phyloP scores from a whole-genome alignment of 2,888 invertebrate genomes.

The Agrochola circellaris region DNA sequence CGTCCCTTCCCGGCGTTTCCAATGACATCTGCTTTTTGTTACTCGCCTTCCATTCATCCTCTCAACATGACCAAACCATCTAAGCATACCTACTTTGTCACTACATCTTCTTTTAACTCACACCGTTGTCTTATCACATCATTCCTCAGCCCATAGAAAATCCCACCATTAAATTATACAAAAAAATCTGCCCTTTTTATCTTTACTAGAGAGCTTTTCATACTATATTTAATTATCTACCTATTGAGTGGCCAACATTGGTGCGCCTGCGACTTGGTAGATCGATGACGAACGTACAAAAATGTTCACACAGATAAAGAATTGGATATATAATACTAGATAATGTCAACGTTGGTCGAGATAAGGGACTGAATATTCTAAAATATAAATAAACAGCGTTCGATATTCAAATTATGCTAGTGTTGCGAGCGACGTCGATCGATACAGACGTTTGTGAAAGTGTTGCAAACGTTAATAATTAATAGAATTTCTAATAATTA shows the following conservation, averaged over 20 bases:
- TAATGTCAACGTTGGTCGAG: constrained; percentile 16
- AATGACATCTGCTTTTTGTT: no score
- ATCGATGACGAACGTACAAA: background rate
- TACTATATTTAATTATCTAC: constrained; percentile 5
- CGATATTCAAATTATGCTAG: constrained; percentile 39
- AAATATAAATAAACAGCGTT: constrained; percentile 44
- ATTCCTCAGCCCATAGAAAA: background rate
- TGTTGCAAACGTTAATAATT: constrained; percentile 14
- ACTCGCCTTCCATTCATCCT: no score
- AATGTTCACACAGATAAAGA: background rate
- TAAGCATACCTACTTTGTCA: no score
- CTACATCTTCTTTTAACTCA: no score
- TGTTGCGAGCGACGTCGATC: constrained; percentile 37
- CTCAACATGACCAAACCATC: no score
- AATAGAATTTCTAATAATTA: constrained; percentile 9
- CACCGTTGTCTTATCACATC: no score
- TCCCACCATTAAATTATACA: background rate
- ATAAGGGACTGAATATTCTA: constrained; percentile 32
- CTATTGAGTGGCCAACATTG: constrained; percentile 1
- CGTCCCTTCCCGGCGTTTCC: no score
- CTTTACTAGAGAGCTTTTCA: background rate
- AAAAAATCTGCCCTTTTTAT: background rate
- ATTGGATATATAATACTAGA: background rate
- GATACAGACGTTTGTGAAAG: constrained; percentile 46
- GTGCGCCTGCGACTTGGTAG: background rate